These are phyloP conservation scores for Cephus pygmeus DNA, from an alignment of 2,888 invertebrate species.

Conservation along the genomic window DNA sequence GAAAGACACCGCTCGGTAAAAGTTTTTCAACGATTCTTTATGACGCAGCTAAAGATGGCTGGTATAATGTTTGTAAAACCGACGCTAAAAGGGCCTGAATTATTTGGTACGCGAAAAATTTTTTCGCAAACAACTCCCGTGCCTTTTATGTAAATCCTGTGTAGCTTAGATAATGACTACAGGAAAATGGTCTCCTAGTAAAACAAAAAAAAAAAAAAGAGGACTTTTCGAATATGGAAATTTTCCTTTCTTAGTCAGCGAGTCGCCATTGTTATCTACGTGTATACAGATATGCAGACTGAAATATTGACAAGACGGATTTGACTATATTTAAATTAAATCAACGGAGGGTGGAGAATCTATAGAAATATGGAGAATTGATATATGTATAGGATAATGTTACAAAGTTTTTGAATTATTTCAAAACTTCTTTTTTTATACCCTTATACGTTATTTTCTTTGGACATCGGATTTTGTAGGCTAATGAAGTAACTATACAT, in stretches of 20 bases:
- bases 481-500: not conserved
- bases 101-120: not conserved
- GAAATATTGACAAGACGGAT: not conserved
- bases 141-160: not conserved
- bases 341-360: not conserved
- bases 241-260: not conserved
- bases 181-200: not conserved
- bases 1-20: not conserved
- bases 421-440: not conserved
- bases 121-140: not conserved
- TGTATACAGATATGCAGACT: not conserved
- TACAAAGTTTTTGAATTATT: not conserved
- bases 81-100: not conserved
- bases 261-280: not conserved
- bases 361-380: not conserved
- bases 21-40: not conserved
- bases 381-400: not conserved
- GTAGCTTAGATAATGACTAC: not conserved
- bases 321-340: not conserved
- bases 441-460: not conserved
- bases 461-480: not conserved
- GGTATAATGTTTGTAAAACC: not conserved
- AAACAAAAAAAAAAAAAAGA: not conserved
- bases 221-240: not conserved
- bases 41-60: not conserved